A percentile compares a stretch with the other conserved stretches of the same genome.
Evolutionary conservation across 53 echinoderm and acorn worm genomes (phyloP).

Genomic region (Henricia sp.): DNA sequence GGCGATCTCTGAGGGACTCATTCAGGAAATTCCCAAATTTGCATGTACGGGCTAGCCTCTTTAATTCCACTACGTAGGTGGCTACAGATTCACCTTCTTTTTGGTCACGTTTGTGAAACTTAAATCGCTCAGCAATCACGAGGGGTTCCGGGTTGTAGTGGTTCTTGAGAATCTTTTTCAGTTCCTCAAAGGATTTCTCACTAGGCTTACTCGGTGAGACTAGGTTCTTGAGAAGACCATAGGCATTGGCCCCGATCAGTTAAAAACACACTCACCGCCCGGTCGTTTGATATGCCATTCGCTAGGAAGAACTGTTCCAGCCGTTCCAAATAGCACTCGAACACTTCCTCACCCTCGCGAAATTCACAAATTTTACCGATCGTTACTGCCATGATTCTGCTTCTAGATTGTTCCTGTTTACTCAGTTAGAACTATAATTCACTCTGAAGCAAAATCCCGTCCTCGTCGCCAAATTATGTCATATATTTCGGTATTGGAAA

Average conservation of each 20-base stretch:
- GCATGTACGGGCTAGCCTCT: conserved; percentile 62
- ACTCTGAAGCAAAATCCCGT: not conserved
- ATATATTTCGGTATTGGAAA: conserved; percentile 1
- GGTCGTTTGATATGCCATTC: conserved; percentile 50
- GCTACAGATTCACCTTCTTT: conserved; percentile 53
- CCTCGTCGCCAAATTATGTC: conserved; percentile 21
- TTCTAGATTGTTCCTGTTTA: conserved; percentile 13
- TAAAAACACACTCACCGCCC: conserved; percentile 39
- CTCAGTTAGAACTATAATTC: conserved; percentile 7
- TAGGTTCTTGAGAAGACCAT: conserved; percentile 53
- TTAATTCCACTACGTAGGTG: conserved; percentile 51
- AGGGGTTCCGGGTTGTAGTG: conserved; percentile 64
- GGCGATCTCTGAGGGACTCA: conserved; percentile 62
- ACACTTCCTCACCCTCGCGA: conserved; percentile 30
- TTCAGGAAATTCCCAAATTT: conserved; percentile 60
- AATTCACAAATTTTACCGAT: conserved; percentile 57
- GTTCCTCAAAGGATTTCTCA: conserved; percentile 39
- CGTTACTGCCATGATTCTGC: conserved; percentile 20
- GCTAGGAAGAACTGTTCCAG: conserved; percentile 60
- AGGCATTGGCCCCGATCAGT: conserved; percentile 43
- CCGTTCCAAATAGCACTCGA: conserved; percentile 50
- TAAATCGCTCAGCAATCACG: conserved; percentile 68
- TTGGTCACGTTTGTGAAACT: conserved; percentile 69
- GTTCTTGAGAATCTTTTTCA: conserved; percentile 41
- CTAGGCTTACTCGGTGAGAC: conserved; percentile 52